These are phyloP conservation scores for Pterocles burchelli DNA, from an alignment of 2,113 vertebrate species.

Conservation along the genomic window DNA sequence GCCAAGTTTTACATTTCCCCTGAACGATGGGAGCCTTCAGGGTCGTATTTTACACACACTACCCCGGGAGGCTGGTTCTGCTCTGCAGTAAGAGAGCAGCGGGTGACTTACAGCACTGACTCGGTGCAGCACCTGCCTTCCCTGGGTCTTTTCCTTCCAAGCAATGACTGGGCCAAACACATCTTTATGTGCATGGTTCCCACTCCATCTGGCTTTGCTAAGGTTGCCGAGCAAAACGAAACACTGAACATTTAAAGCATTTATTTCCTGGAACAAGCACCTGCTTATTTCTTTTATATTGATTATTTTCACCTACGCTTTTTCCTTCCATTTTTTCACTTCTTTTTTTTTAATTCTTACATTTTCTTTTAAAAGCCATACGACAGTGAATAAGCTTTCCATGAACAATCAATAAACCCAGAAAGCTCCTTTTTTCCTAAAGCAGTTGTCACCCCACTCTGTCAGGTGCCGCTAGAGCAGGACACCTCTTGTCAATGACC, in stretches of 20 bases:
- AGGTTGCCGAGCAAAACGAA: background rate
- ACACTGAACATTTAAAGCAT: background rate
- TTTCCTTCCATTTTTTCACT: background rate
- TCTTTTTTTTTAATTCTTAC: background rate
- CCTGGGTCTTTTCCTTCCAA: background rate
- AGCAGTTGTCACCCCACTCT: background rate
- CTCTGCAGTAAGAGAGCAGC: background rate
- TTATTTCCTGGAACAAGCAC: background rate
- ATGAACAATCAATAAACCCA: background rate
- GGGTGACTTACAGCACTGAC: background rate
- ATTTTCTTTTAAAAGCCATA: background rate
- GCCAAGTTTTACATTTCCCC: constrained; percentile 19
- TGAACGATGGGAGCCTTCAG: constrained; percentile 28
- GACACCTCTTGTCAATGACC: rapidly evolving
- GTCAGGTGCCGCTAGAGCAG: background rate
- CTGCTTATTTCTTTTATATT: background rate
- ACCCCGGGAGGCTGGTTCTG: background rate
- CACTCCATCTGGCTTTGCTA: background rate
- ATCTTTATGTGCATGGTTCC: background rate
- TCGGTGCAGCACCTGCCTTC: background rate
- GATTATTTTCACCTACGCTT: background rate
- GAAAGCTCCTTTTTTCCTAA: background rate
- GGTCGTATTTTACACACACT: background rate
- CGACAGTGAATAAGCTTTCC: background rate
- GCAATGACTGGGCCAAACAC: background rate